Percentiles rank a stretch among this genome's conserved stretches.
phyloP scores from a whole-genome alignment of 2,797 vertebrate species.

The Enteromius thamalakanensis region DNA sequence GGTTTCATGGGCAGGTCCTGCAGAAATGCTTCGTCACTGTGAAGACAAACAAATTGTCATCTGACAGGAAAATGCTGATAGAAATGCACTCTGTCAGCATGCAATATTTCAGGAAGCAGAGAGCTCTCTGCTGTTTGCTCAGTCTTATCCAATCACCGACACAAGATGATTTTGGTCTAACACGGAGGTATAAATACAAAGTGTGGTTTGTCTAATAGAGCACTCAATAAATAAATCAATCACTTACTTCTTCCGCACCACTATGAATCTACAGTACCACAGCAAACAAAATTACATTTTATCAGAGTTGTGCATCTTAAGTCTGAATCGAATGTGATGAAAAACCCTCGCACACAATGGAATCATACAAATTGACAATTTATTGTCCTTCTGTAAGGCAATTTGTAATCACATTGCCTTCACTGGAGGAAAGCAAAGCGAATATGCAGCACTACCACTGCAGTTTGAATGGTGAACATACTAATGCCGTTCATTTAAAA shows the following conservation, averaged over 20 bases:
- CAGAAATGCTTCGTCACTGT: slow-evolving; percentile 29
- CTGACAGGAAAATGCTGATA: slow-evolving; percentile 20
- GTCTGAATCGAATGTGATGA: neutral
- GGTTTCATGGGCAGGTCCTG: neutral
- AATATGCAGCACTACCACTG: neutral
- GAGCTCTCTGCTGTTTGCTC: neutral
- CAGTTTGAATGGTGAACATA: neutral
- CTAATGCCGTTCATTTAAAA: neutral
- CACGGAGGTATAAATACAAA: neutral
- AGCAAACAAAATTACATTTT: neutral
- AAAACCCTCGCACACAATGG: neutral
- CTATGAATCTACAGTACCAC: neutral
- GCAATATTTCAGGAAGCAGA: slow-evolving; percentile 30
- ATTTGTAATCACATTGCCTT: neutral
- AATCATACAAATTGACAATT: slow-evolving; percentile 1
- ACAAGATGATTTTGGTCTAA: neutral
- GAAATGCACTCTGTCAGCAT: slow-evolving; percentile 22
- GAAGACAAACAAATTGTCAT: slow-evolving; percentile 12
- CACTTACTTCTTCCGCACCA: neutral
- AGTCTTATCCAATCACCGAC: neutral
- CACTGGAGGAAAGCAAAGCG: neutral
- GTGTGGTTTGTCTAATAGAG: neutral
- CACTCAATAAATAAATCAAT: neutral
- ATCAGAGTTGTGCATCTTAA: neutral
- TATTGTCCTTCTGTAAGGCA: neutral